phyloP scores from a whole-genome alignment of 2,888 invertebrate genomes.

The Ferrisia virgata region DNA sequence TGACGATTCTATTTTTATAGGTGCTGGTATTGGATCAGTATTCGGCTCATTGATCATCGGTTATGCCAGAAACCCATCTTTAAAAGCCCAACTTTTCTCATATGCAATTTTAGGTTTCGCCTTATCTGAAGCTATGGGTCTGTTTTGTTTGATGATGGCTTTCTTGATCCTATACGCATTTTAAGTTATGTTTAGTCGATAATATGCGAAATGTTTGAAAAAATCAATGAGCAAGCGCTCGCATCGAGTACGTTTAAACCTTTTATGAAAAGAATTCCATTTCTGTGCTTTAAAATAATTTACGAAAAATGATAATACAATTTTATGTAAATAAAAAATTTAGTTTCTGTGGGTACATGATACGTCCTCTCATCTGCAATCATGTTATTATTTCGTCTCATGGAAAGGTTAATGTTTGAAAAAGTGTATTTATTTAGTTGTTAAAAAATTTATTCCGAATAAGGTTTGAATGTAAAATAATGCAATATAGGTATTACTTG shows the following conservation, averaged over 20 bases:
- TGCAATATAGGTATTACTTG: conserved; percentile 8
- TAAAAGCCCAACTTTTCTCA: conserved; percentile 96
- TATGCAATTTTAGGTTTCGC: conserved; percentile 98
- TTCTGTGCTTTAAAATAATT: conserved; percentile 11
- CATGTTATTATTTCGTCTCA: neutral
- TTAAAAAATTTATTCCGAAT: conserved; percentile 1
- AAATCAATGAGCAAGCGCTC: neutral
- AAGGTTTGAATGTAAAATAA: conserved; percentile 24
- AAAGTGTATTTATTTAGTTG: neutral
- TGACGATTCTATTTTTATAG: conserved; percentile 55
- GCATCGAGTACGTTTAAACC: conserved; percentile 5
- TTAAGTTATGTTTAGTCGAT: conserved; percentile 36
- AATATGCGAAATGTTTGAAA: conserved; percentile 22
- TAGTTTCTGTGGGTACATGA: neutral
- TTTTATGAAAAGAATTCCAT: conserved; percentile 23
- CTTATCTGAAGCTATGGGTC: conserved; percentile 96
- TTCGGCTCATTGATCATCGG: conserved; percentile 96
- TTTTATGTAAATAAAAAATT: neutral
- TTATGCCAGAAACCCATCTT: conserved; percentile 92
- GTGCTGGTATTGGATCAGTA: conserved; percentile 95
- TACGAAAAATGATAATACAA: neutral
- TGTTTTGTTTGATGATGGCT: conserved; percentile 98
- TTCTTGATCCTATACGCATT: conserved; percentile 90
- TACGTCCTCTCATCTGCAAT: neutral
- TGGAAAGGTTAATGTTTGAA: neutral